Evolutionary conservation across 2,113 vertebrate genomes (phyloP).

Genomic region (Aspidoscelis tigris): DNA sequence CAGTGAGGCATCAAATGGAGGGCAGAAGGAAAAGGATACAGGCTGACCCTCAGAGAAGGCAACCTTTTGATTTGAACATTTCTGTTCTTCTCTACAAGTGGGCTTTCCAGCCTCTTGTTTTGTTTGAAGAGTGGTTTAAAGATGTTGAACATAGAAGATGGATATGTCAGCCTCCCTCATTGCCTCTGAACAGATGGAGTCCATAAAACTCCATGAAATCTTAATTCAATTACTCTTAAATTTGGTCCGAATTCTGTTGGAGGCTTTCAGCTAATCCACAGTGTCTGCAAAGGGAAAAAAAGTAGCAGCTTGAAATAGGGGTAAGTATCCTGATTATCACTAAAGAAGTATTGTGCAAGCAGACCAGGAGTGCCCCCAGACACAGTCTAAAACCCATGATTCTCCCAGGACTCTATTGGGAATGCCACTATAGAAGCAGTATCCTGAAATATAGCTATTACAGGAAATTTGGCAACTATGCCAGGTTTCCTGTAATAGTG

Average conservation of each 20-base stretch:
- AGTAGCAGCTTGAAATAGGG: neutral
- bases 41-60: neutral
- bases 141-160: neutral
- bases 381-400: too few relatives aligned
- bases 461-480: too few relatives aligned
- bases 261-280: neutral
- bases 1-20: too few relatives aligned
- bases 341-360: neutral
- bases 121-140: neutral
- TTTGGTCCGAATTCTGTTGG: neutral
- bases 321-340: neutral
- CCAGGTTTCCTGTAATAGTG: too few relatives aligned
- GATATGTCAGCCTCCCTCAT: neutral
- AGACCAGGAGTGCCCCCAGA: neutral
- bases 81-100: neutral
- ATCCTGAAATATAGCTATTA: too few relatives aligned
- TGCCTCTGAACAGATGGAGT: neutral
- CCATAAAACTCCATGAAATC: neutral
- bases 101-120: too few relatives aligned
- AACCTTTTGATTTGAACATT: neutral
- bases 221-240: neutral
- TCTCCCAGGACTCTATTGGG: too few relatives aligned
- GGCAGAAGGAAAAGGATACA: neutral
- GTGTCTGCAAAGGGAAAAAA: neutral
- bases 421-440: too few relatives aligned